A percentile compares a stretch with the other conserved stretches of the same genome.
phyloP scores from a whole-genome alignment of 2,113 vertebrate genomes.

The Paratilapia polleni region DNA sequence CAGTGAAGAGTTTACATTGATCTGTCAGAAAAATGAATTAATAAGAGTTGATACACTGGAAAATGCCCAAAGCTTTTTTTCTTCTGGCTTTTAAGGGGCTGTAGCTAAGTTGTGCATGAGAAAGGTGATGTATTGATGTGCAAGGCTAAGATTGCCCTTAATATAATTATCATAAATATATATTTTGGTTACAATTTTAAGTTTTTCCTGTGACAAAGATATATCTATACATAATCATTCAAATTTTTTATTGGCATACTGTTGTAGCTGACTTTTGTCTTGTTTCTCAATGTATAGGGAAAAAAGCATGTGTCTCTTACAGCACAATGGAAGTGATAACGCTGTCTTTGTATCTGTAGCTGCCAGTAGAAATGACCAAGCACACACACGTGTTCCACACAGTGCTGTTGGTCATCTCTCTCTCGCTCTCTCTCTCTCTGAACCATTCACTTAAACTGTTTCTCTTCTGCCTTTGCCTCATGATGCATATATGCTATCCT shows the following conservation, averaged over 20 bases:
- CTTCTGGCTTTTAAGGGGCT: slow-evolving; percentile 26
- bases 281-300: slow-evolving; percentile 33
- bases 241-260: slow-evolving; percentile 2
- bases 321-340: slow-evolving; percentile 55
- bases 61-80: slow-evolving; percentile 11
- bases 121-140: slow-evolving; percentile 7
- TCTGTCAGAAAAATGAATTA: slow-evolving; percentile 12
- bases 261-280: slow-evolving; percentile 19
- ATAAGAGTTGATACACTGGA: slow-evolving; percentile 65
- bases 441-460: slow-evolving; percentile 44
- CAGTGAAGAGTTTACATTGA: slow-evolving; percentile 66
- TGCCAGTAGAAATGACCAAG: slow-evolving; percentile 61
- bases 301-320: slow-evolving; percentile 65
- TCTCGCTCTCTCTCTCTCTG: slow-evolving; percentile 70
- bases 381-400: slow-evolving; percentile 29
- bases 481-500: slow-evolving; percentile 75
- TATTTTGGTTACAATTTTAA: slow-evolving; percentile 60
- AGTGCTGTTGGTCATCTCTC: slow-evolving; percentile 72
- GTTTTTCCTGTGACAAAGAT: slow-evolving; percentile 47
- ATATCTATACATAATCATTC: slow-evolving; percentile 26
- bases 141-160: slow-evolving; percentile 40
- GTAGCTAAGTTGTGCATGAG: slow-evolving; percentile 6
- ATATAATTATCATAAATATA: slow-evolving; percentile 43
- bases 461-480: slow-evolving; percentile 75
- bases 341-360: slow-evolving; percentile 62